Evolutionary conservation across 2,113 vertebrate genomes (phyloP), one percentile per base, ranked within the genome.

Genomic region (Axis porcinus): DNA sequence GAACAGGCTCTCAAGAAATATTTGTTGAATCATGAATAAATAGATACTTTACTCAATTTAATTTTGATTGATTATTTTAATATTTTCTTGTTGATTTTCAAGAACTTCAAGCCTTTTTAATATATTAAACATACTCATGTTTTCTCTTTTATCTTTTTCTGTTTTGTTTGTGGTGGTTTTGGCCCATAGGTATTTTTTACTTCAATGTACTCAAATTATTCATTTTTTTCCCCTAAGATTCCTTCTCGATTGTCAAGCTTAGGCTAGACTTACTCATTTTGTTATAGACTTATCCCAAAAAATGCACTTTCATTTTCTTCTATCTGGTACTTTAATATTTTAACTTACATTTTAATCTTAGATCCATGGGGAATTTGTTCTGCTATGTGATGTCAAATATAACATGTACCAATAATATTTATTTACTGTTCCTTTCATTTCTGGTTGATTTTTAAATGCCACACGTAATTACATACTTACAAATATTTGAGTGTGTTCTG

Each of bases 331-430:
- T 64, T 92, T 74, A 92, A 36, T 90, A 62, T 52, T 92, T 95
- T 94, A 33, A 89, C 52, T 74, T 91, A 94, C 3, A 54, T 85
- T 95, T 58, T 27, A 58, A 92, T 74, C 85, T 94, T 92, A 92
- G 79, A 82, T 64, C 54, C 52, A 94, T 25, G 19, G 58, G 40
- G 40, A 76, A 90, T 96, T 79, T 94, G 14, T 93, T 88, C 43
- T 93, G 30, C 33, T 67, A 0, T 79, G 25, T 43, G 23, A 79
- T 67, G 17, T 28, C 85, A 94, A 36, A 83, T 11, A 70, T 94
- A 94, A 57, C 23, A 88, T 92, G 50, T 30, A 23, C 43, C 11
- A 82, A 36, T 67, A 47, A 55, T 55, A 45, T 83, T 86, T 86
- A 86, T 83, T 78, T 13, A 55, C 30, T 50, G 54, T 67, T 93